Conservation (phyloP, 1,140 invertebrate species). For the Sipha flava region DNA sequence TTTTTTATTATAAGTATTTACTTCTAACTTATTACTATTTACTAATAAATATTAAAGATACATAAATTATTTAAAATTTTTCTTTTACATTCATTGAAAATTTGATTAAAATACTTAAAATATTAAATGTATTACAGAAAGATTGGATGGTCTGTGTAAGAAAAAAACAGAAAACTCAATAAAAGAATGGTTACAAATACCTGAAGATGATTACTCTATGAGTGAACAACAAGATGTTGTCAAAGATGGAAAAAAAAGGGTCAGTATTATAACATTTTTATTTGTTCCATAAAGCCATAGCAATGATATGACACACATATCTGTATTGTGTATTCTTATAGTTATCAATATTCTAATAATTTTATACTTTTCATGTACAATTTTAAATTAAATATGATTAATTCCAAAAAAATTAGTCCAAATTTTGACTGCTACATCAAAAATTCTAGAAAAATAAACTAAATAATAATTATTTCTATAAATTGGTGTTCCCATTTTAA, state of each 20-base stretch:
- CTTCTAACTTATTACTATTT: neutral
- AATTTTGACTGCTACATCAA: too few relatives aligned
- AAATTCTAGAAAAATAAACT: too few relatives aligned
- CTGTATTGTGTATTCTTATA: neutral
- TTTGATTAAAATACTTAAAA: neutral
- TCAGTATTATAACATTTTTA: neutral
- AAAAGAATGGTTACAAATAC: conserved; percentile 83
- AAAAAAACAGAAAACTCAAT: conserved; percentile 56
- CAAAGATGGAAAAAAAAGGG: conserved; percentile 23
- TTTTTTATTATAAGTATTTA: neutral
- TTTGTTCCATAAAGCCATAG: neutral
- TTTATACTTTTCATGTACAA: too few relatives aligned
- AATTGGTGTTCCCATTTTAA: too few relatives aligned
- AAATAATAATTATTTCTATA: too few relatives aligned
- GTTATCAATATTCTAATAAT: too few relatives aligned
- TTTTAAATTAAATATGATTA: too few relatives aligned
- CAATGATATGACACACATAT: too few relatives aligned
- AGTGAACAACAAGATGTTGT: neutral
- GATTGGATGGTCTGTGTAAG: conserved; percentile 69
- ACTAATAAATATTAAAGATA: neutral
- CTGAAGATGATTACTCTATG: conserved; percentile 58
- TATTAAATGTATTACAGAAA: conserved; percentile 56
- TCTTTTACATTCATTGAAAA: neutral
- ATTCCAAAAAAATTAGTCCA: too few relatives aligned
- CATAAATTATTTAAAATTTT: neutral